Evolutionary conservation across 92 coral and sea anemone species (phyloP).

Genomic region (Paramuricea clavata): DNA sequence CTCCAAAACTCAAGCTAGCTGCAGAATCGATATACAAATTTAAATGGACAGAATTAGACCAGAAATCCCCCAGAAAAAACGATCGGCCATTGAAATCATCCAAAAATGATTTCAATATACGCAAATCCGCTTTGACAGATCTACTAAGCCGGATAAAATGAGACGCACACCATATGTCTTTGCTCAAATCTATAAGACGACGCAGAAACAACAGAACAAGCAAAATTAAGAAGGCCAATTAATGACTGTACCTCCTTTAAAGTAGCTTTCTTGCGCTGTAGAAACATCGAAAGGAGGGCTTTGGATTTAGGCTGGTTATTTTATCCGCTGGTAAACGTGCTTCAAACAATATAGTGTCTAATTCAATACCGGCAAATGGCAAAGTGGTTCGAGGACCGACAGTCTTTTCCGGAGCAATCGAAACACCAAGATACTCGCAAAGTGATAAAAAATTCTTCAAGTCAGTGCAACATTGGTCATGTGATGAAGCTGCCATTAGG

Average conservation of each 20-base stretch:
- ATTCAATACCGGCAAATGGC: constrained; percentile 62
- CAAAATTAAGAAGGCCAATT: constrained; percentile 56
- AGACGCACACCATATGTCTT: constrained; percentile 39
- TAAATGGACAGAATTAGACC: constrained; percentile 45
- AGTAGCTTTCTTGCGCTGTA: constrained; percentile 52
- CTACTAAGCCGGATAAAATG: constrained; percentile 20
- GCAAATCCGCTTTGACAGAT: constrained; percentile 47
- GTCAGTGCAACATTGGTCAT: background rate
- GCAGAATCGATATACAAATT: constrained; percentile 58
- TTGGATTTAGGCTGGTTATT: constrained; percentile 34
- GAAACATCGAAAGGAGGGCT: background rate
- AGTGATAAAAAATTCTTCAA: constrained; percentile 43
- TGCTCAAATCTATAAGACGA: constrained; percentile 60
- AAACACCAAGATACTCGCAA: constrained; percentile 49
- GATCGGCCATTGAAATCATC: constrained; percentile 45
- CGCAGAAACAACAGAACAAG: constrained; percentile 68
- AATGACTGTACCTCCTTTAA: constrained; percentile 62
- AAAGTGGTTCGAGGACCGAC: constrained; percentile 39
- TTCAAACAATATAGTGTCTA: constrained; percentile 34
- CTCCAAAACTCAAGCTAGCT: constrained; percentile 49
- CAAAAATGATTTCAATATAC: constrained; percentile 54
- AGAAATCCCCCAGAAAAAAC: constrained; percentile 55
- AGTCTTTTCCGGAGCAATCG: constrained; percentile 57
- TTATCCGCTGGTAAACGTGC: constrained; percentile 64
- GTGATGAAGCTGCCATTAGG: constrained; percentile 26